These are phyloP conservation scores for Syngnathus floridae DNA, from an alignment of 2,113 vertebrate genomes.

Conservation along the genomic window DNA sequence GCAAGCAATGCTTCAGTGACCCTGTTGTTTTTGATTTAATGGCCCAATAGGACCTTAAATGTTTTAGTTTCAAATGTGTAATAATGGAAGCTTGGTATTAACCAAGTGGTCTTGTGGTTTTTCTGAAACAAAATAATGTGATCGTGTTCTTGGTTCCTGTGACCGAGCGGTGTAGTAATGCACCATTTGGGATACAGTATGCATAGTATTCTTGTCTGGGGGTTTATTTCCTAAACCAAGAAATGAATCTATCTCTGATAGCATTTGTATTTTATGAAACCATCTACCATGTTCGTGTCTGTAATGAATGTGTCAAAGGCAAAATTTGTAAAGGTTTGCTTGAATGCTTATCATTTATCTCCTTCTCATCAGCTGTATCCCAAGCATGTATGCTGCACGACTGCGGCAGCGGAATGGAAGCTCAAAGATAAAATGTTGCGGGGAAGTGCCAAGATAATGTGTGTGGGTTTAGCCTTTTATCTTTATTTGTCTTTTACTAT, in stretches of 20 bases:
- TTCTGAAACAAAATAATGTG: no score
- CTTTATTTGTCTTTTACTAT: neutral
- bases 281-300: constrained; percentile 12
- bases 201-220: neutral
- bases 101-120: neutral
- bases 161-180: neutral
- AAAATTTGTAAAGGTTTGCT: constrained; percentile 9
- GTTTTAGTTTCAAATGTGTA: no score
- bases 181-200: neutral
- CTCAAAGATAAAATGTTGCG: constrained; percentile 25
- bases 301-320: constrained; percentile 31
- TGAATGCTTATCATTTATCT: constrained; percentile 34
- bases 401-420: constrained; percentile 13
- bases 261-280: constrained; percentile 31
- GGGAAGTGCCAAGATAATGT: constrained; percentile 24
- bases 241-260: constrained; percentile 9
- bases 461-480: constrained; percentile 14
- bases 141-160: neutral
- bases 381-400: constrained; percentile 26
- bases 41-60: no score
- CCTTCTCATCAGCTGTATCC: constrained; percentile 35
- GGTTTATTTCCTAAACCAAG: constrained; percentile 26
- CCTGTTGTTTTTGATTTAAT: no score
- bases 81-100: neutral
- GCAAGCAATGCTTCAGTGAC: no score